Conservation (phyloP, 2,888 invertebrate species). For the Tyria jacobaeae region DNA sequence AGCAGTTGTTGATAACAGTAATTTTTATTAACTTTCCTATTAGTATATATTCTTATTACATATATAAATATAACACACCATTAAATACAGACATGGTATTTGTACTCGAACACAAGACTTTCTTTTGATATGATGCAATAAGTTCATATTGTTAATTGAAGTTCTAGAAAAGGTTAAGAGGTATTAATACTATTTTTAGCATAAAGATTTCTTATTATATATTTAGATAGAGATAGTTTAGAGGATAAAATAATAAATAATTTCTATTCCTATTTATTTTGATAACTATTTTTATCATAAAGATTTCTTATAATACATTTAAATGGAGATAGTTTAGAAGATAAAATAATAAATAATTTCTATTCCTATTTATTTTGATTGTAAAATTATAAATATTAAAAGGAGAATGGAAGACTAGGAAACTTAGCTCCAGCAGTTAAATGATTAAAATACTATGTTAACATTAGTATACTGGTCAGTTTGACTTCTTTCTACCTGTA, state of each 20-base stretch:
- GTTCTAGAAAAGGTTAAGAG: conserved; percentile 1
- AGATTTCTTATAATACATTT: no score
- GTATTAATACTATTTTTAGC: no score
- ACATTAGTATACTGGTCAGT: not conserved
- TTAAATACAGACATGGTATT: not conserved
- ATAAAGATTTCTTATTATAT: no score
- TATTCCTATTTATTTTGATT: not conserved
- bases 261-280: not conserved
- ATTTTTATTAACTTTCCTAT: not conserved
- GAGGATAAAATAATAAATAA: no score
- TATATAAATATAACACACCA: not conserved
- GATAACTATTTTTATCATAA: not conserved
- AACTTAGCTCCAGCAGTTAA: not conserved
- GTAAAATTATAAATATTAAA: not conserved
- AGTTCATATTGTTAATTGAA: not conserved
- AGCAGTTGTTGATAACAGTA: not conserved
- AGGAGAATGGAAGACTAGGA: not conserved
- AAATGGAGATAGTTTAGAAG: no score
- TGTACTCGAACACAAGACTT: not conserved
- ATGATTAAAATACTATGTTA: not conserved
- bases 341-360: no score
- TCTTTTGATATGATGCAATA: not conserved
- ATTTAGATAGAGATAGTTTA: no score
- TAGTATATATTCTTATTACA: not conserved
- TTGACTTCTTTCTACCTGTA: not conserved